phyloP scores from a whole-genome alignment of 2,888 invertebrate species.

The Erebia epiphron region DNA sequence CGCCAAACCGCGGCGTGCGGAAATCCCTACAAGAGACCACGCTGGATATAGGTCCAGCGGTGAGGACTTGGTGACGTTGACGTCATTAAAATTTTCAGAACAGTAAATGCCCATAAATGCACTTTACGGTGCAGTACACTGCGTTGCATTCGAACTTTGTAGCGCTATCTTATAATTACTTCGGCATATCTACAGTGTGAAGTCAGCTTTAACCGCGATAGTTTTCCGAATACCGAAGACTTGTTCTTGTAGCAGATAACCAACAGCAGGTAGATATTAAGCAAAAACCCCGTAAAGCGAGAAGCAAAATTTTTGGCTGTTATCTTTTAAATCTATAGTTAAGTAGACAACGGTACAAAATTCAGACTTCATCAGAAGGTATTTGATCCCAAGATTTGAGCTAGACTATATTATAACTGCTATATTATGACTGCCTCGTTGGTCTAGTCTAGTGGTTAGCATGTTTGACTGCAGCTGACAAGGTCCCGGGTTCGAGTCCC shows the following conservation, averaged over 20 bases:
- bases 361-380: neutral
- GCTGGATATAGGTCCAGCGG: too few relatives aligned
- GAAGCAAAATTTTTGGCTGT: neutral
- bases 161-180: neutral
- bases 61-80: too few relatives aligned
- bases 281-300: neutral
- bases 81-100: neutral
- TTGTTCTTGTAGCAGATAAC: slow-evolving; percentile 7
- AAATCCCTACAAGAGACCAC: too few relatives aligned
- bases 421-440: too few relatives aligned
- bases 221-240: slow-evolving; percentile 19
- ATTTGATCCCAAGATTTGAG: neutral
- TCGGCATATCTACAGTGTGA: neutral
- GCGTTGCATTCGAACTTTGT: neutral
- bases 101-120: neutral
- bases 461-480: too few relatives aligned
- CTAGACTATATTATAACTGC: neutral
- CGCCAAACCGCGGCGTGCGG: too few relatives aligned
- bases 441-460: too few relatives aligned
- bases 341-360: neutral
- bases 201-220: slow-evolving; percentile 19
- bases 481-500: too few relatives aligned
- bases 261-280: neutral
- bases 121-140: neutral
- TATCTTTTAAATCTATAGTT: neutral